These are phyloP conservation scores for Epinephelus cyanopodus DNA, from an alignment of 2,113 vertebrate genomes.

Conservation along the genomic window DNA sequence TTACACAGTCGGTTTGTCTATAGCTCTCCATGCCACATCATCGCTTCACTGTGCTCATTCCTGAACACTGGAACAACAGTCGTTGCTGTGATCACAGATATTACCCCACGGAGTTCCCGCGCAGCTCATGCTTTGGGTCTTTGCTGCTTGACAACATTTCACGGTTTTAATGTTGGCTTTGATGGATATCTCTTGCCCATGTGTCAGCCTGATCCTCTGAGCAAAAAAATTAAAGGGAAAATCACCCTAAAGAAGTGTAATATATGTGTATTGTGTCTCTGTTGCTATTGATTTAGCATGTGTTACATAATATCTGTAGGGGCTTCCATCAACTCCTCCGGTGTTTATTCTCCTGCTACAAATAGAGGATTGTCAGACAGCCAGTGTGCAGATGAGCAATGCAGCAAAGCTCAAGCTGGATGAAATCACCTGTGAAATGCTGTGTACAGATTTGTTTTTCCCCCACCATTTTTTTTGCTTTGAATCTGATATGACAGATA, in stretches of 20 bases:
- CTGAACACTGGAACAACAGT: conserved; percentile 10
- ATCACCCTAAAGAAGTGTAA: not conserved
- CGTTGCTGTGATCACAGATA: conserved; percentile 39
- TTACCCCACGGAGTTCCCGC: conserved; percentile 21
- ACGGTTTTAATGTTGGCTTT: not conserved
- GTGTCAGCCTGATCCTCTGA: conserved; percentile 16
- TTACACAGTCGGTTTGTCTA: conserved; percentile 12
- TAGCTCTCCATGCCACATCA: not conserved
- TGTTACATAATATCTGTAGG: conserved; percentile 69
- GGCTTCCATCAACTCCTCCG: conserved; percentile 53
- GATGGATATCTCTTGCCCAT: conserved; percentile 21
- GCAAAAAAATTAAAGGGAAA: not conserved
- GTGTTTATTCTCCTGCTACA: conserved; percentile 56
- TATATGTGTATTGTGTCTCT: conserved; percentile 36
- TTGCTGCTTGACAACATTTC: conserved; percentile 16
- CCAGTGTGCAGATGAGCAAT: conserved; percentile 55
- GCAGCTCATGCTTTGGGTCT: conserved; percentile 5
- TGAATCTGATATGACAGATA: conserved; percentile 63
- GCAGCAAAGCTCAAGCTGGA: conserved; percentile 55
- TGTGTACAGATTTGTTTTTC: conserved; percentile 27
- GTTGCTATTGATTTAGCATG: conserved; percentile 61
- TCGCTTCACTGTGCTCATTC: not conserved
- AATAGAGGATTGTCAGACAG: conserved; percentile 68
- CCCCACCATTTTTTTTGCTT: conserved; percentile 15
- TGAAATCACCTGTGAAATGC: conserved; percentile 66